phyloP scores from a whole-genome alignment of 2,888 invertebrate genomes.

The Gastracanthus pulcherrimus region DNA sequence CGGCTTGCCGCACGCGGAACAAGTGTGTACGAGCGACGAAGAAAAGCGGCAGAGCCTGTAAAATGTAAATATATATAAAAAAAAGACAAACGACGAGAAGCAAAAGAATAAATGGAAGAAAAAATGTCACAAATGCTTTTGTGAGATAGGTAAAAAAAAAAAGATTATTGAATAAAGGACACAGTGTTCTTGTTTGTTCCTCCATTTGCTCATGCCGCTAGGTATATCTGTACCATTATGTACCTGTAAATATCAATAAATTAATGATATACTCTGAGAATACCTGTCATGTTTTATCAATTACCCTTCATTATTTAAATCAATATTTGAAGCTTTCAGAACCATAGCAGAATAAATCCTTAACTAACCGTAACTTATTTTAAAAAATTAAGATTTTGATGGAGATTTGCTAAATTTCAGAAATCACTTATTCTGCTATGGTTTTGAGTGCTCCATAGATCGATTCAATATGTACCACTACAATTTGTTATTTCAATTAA shows the following conservation, averaged over 20 bases:
- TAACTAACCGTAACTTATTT: too few species aligned
- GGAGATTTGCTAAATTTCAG: too few species aligned
- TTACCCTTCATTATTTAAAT: not conserved
- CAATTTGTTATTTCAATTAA: too few species aligned
- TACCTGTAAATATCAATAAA: slow-evolving; percentile 62
- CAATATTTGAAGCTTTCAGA: too few species aligned
- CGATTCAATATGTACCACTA: too few species aligned
- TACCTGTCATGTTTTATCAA: not conserved
- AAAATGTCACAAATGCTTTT: slow-evolving; percentile 43
- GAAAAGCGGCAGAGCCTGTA: slow-evolving; percentile 33
- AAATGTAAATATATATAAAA: slow-evolving; percentile 50
- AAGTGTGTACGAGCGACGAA: slow-evolving; percentile 11
- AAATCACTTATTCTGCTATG: too few species aligned
- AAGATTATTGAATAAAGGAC: slow-evolving; percentile 49
- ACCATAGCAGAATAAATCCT: too few species aligned
- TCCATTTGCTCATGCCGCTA: slow-evolving; percentile 57
- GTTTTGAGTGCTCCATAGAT: too few species aligned
- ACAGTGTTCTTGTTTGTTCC: slow-evolving; percentile 54
- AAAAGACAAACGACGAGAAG: slow-evolving; percentile 8
- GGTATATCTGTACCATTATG: slow-evolving; percentile 60
- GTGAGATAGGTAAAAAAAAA: slow-evolving; percentile 37
- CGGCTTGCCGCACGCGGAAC: slow-evolving; percentile 13
- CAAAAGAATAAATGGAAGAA: slow-evolving; percentile 46
- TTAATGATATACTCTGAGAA: slow-evolving; percentile 55
- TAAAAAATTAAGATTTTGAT: not conserved